These are phyloP conservation scores for Nephrotoma appendiculata DNA, from an alignment of 2,888 invertebrate genomes.

Conservation along the genomic window DNA sequence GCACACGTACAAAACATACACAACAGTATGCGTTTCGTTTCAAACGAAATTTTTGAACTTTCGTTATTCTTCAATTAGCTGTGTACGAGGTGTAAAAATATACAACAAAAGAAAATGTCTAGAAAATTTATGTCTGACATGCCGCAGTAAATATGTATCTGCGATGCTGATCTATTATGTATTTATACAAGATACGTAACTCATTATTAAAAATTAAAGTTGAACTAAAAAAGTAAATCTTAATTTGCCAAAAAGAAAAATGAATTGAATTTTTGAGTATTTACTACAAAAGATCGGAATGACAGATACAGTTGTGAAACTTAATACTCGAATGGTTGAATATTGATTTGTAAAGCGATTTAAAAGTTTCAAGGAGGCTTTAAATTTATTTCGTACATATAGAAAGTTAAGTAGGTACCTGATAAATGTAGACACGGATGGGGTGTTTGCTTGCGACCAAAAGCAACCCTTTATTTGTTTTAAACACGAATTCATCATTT, in stretches of 20 bases:
- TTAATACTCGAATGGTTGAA: neutral
- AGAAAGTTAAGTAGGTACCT: too few species aligned
- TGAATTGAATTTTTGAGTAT: neutral
- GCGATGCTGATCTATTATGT: neutral
- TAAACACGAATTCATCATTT: too few species aligned
- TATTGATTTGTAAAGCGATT: neutral
- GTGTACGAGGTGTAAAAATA: neutral
- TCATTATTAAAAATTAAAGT: neutral
- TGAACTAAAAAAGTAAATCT: neutral
- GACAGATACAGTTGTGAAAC: neutral
- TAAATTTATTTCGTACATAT: too few species aligned
- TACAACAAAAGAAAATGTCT: neutral
- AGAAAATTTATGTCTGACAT: neutral
- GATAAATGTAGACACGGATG: too few species aligned
- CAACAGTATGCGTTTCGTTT: neutral
- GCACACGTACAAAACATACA: too few species aligned
- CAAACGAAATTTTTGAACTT: neutral
- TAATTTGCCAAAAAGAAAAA: neutral
- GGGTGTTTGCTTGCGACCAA: too few species aligned
- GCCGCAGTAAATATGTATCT: neutral
- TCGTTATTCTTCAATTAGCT: neutral
- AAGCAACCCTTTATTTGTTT: too few species aligned
- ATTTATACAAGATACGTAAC: neutral
- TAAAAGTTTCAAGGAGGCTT: neutral
- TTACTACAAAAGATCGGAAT: neutral